Percentiles rank a stretch among this genome's conserved stretches.
These are phyloP conservation scores for Todus mexicanus DNA, from an alignment of 2,797 vertebrate genomes.

Conservation along the genomic window DNA sequence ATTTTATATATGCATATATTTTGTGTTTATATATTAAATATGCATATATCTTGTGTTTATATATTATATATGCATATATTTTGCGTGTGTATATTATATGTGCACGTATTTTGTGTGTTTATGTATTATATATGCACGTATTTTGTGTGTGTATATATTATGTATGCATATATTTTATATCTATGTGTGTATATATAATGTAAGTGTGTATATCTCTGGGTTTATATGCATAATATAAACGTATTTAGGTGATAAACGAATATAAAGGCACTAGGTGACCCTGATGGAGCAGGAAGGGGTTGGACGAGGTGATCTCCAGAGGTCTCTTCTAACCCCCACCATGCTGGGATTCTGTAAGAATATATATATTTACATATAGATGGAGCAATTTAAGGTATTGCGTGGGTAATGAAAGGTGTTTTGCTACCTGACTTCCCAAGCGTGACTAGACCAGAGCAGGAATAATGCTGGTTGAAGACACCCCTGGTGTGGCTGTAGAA, in stretches of 20 bases:
- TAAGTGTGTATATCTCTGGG: fast-evolving
- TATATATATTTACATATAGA: not conserved
- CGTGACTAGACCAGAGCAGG: not conserved
- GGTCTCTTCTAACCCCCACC: not conserved
- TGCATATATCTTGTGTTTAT: too few relatives aligned
- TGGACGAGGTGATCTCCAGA: not conserved
- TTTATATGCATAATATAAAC: not conserved
- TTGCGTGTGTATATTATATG: not conserved
- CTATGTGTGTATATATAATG: not conserved
- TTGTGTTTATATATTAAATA: too few relatives aligned
- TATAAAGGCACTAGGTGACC: not conserved
- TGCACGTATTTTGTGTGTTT: not conserved
- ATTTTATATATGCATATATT: fast-evolving
- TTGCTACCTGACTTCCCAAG: not conserved
- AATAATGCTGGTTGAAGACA: not conserved
- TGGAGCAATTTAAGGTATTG: not conserved
- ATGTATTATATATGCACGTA: not conserved
- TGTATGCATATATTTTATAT: not conserved
- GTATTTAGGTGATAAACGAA: not conserved
- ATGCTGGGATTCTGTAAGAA: not conserved
- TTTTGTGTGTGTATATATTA: not conserved
- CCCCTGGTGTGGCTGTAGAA: not conserved
- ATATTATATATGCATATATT: too few relatives aligned
- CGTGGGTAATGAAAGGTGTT: not conserved
- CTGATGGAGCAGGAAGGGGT: not conserved